Evolutionary conservation across 2,888 invertebrate species (phyloP).

Genomic region (Argyresthia albistria): DNA sequence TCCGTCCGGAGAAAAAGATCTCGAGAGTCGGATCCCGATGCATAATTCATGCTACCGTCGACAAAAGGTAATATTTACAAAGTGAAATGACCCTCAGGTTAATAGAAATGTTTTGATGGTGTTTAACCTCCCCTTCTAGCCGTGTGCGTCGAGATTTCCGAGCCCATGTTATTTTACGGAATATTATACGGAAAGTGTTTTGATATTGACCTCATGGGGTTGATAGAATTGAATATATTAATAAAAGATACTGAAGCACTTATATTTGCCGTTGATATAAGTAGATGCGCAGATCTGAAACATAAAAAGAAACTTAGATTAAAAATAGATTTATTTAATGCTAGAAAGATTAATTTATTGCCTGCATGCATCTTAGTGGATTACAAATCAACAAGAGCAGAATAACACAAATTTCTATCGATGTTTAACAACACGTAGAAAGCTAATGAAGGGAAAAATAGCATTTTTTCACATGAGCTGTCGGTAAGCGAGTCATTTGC

Average conservation of each 20-base stretch:
- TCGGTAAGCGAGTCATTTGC: constrained; percentile 1
- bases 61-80: constrained; percentile 32
- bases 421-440: not conserved
- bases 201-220: not conserved
- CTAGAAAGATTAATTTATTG: too few relatives aligned
- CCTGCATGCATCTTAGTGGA: too few relatives aligned
- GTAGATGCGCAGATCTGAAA: too few relatives aligned
- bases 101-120: constrained; percentile 33
- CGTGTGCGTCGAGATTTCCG: not conserved
- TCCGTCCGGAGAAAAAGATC: not conserved
- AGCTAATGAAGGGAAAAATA: not conserved
- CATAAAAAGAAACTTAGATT: too few relatives aligned
- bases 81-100: constrained; percentile 53
- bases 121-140: constrained; percentile 7
- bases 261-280: too few relatives aligned
- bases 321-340: too few relatives aligned
- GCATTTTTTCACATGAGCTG: not conserved
- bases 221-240: not conserved
- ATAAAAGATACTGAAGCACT: too few relatives aligned
- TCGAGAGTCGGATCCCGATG: constrained; percentile 12
- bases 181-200: constrained; percentile 1
- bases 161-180: not conserved
- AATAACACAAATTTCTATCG: not conserved
- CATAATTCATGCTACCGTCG: constrained; percentile 38
- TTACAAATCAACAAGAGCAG: not conserved